phyloP scores from a whole-genome alignment of 1,140 invertebrate genomes.

The Euglossa dilemma region DNA sequence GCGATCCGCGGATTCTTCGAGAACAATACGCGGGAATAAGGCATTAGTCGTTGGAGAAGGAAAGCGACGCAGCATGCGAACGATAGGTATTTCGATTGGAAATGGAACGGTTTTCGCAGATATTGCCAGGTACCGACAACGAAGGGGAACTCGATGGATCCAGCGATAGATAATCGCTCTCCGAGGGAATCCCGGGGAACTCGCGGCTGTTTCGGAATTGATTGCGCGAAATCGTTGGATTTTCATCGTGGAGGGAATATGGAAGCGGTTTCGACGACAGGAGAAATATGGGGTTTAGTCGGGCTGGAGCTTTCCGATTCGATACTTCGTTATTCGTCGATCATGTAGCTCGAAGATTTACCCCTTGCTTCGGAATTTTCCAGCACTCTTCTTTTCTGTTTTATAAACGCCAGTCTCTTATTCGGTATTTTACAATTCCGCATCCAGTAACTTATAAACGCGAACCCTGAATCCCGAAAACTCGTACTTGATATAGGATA shows the following conservation, averaged over 20 bases:
- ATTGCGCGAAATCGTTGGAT: neutral
- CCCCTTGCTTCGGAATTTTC: neutral
- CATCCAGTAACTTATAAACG: no score
- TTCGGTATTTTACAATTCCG: no score
- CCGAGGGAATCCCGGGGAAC: no score
- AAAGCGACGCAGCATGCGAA: neutral
- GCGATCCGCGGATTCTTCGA: neutral
- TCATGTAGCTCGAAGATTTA: no score
- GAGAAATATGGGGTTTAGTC: no score
- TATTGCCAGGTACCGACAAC: neutral
- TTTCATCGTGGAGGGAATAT: no score
- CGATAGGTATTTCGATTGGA: conserved; percentile 31
- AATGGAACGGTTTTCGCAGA: conserved; percentile 13
- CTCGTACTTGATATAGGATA: no score
- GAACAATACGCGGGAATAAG: conserved; percentile 8
- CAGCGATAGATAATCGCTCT: neutral
- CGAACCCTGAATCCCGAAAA: no score
- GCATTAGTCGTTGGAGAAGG: neutral
- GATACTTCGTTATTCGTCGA: neutral
- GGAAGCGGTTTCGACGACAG: no score
- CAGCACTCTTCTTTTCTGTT: no score
- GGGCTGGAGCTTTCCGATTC: neutral
- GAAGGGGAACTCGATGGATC: neutral
- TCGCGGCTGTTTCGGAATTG: neutral
- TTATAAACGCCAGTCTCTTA: no score